Conservation (phyloP, 1,140 invertebrate species). For the Neodiprion pinetum region DNA sequence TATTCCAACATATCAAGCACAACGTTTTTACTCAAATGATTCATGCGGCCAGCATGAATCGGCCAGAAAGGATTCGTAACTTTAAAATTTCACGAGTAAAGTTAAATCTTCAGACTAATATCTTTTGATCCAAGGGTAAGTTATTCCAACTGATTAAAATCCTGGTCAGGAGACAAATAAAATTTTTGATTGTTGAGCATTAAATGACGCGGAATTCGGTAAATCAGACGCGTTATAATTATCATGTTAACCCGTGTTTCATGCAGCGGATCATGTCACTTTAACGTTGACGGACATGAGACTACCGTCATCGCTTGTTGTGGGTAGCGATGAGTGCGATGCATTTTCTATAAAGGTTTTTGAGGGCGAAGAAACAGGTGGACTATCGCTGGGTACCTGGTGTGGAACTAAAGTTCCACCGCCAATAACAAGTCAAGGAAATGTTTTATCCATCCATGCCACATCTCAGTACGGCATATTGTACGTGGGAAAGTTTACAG, state of each 20-base stretch:
- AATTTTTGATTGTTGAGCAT: too few species aligned
- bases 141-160: too few species aligned
- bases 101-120: too few species aligned
- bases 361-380: conserved; percentile 70
- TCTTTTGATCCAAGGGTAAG: too few species aligned
- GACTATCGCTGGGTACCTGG: conserved; percentile 65
- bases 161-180: too few species aligned
- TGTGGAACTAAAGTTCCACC: conserved; percentile 66
- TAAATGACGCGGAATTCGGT: too few species aligned
- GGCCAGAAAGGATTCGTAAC: too few species aligned
- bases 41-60: too few species aligned
- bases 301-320: not conserved
- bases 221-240: not conserved
- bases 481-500: conserved; percentile 59
- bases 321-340: conserved; percentile 37
- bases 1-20: too few species aligned
- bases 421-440: conserved; percentile 71
- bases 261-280: conserved; percentile 71
- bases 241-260: not conserved
- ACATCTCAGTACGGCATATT: conserved; percentile 39
- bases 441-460: conserved; percentile 68
- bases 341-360: conserved; percentile 63
- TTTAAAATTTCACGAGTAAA: too few species aligned
- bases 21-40: too few species aligned
- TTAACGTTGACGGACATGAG: conserved; percentile 72